Evolutionary conservation across 2,113 vertebrate species (phyloP).

Genomic region (Chelonoidis abingdonii): DNA sequence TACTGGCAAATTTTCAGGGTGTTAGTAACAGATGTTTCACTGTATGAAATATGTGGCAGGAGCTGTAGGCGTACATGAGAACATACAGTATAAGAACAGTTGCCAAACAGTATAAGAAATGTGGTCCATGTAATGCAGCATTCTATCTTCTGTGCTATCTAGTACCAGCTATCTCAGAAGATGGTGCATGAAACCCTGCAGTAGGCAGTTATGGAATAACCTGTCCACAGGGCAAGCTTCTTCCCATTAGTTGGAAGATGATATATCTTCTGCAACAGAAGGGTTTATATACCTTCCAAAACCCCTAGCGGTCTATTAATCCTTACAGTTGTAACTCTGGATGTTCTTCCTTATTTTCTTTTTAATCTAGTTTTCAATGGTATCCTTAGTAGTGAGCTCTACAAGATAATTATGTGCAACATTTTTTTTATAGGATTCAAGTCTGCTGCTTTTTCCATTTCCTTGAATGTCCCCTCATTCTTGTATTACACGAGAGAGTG

Average conservation of each 20-base stretch:
- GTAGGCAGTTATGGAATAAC: constrained; percentile 5
- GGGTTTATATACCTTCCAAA: not conserved
- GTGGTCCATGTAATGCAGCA: not conserved
- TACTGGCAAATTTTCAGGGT: not conserved
- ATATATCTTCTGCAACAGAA: not conserved
- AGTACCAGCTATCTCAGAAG: constrained; percentile 9
- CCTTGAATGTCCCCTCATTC: too few species aligned
- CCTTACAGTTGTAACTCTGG: not conserved
- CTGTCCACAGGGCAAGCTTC: not conserved
- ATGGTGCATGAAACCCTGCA: not conserved
- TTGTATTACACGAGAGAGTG: not conserved
- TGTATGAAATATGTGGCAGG: not conserved
- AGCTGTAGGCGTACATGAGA: not conserved
- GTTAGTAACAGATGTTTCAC: constrained; percentile 4
- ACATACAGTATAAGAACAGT: not conserved
- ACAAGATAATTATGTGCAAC: not conserved
- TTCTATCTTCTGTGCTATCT: not conserved
- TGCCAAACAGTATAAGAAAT: not conserved
- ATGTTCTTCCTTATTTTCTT: not conserved
- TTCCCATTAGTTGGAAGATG: not conserved
- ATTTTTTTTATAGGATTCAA: too few species aligned
- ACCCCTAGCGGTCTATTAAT: not conserved
- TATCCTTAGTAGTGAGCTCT: not conserved
- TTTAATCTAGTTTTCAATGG: not conserved
- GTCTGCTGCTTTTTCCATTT: too few species aligned